phyloP scores from a whole-genome alignment of 2,797 vertebrate species.

The Odontamblyopus lacepedii region DNA sequence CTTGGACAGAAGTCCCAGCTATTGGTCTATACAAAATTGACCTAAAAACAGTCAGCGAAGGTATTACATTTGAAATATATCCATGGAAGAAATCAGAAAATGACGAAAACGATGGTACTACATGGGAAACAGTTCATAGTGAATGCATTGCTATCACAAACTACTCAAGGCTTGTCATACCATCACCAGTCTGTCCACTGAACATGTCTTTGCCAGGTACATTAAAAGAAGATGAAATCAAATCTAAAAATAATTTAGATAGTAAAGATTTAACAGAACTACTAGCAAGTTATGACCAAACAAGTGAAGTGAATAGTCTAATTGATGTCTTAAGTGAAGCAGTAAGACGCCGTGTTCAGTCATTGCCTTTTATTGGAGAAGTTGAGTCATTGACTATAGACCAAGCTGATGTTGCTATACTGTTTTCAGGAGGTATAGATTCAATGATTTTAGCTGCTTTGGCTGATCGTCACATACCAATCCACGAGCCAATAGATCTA shows the following conservation, averaged over 20 bases:
- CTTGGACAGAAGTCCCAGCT: constrained; percentile 90
- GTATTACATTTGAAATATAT: constrained; percentile 77
- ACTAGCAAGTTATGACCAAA: constrained; percentile 64
- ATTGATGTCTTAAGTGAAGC: constrained; percentile 82
- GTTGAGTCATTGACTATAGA: not conserved
- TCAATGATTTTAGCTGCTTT: constrained; percentile 90
- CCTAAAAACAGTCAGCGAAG: constrained; percentile 66
- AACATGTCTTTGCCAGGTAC: constrained; percentile 71
- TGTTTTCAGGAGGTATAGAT: constrained; percentile 95
- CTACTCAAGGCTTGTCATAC: constrained; percentile 67
- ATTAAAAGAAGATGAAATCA: constrained; percentile 10
- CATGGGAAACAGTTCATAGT: constrained; percentile 66
- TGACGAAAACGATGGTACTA: constrained; percentile 18
- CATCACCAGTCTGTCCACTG: constrained; percentile 79
- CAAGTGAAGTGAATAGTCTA: constrained; percentile 68
- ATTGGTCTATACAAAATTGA: constrained; percentile 87
- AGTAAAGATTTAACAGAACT: constrained; percentile 72
- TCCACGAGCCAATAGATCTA: constrained; percentile 87
- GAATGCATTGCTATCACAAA: constrained; percentile 66
- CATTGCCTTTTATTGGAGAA: constrained; percentile 52
- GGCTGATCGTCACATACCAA: constrained; percentile 85
- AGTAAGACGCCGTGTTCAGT: constrained; percentile 81
- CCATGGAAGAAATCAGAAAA: constrained; percentile 75
- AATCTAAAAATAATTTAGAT: constrained; percentile 25
- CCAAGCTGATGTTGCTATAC: constrained; percentile 80